These are phyloP conservation scores for Ctenochaetus hawaiiensis DNA, from an alignment of 2,797 vertebrate species.

Conservation along the genomic window DNA sequence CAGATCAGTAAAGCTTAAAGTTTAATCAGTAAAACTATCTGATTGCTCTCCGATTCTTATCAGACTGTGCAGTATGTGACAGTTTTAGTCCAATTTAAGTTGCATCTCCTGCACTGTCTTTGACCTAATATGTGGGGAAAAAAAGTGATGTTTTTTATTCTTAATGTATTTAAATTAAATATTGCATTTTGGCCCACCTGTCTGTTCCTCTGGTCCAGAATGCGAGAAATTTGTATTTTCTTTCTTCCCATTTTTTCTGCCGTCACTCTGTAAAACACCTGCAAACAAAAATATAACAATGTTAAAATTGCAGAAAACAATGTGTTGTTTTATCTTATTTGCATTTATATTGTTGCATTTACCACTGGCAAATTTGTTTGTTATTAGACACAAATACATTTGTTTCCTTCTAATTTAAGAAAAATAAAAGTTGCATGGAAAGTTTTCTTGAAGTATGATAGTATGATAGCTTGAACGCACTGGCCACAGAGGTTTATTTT, in stretches of 20 bases:
- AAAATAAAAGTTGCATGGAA: background rate
- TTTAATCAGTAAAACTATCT: too few relatives aligned
- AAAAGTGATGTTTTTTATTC: background rate
- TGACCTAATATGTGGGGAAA: background rate
- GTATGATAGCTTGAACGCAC: background rate
- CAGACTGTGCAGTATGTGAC: too few relatives aligned
- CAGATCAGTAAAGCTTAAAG: background rate
- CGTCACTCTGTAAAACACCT: conserved; percentile 46
- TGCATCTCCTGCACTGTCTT: too few relatives aligned
- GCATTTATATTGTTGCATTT: background rate
- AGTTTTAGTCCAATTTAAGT: background rate
- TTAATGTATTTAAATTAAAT: background rate
- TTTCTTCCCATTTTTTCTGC: conserved; percentile 91
- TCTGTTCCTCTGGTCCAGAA: conserved; percentile 94
- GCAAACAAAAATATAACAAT: conserved; percentile 18
- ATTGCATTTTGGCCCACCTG: conserved; percentile 84
- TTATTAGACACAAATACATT: background rate
- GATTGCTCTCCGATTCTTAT: background rate
- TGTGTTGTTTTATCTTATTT: background rate
- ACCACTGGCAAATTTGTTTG: background rate
- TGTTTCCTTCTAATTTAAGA: background rate
- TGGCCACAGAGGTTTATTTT: background rate
- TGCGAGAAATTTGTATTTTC: conserved; percentile 97
- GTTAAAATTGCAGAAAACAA: background rate
- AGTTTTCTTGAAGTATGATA: background rate